phyloP scores from a whole-genome alignment of 2,113 vertebrate genomes.

The Xiphorhynchus elegans region DNA sequence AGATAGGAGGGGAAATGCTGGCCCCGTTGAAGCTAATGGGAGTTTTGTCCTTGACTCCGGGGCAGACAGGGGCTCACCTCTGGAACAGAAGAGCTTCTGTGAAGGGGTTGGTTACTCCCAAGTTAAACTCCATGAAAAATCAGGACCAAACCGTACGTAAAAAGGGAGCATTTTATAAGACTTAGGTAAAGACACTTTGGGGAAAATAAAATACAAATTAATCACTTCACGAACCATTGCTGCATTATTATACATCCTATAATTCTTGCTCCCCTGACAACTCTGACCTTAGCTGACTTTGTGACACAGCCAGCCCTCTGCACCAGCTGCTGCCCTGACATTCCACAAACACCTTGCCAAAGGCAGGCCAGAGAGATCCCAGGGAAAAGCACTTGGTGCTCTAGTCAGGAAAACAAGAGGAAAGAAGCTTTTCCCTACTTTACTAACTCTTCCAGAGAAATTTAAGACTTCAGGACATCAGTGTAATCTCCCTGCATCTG shows the following conservation, averaged over 20 bases:
- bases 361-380: not conserved
- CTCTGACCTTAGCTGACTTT: slow-evolving; percentile 54
- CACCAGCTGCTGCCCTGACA: not conserved
- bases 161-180: slow-evolving; percentile 39
- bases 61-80: not conserved
- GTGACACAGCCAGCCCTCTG: not conserved
- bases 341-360: not conserved
- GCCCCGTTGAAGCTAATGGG: not conserved
- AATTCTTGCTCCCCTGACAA: slow-evolving; percentile 49
- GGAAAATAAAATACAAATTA: slow-evolving; percentile 68
- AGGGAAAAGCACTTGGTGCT: not conserved
- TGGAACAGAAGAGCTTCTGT: not conserved
- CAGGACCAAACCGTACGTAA: not conserved
- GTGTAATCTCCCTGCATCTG: not conserved
- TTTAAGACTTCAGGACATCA: not conserved
- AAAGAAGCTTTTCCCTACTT: not conserved
- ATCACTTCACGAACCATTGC: slow-evolving; percentile 64
- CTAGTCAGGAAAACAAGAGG: not conserved
- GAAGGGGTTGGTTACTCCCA: slow-evolving; percentile 10
- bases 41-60: slow-evolving; percentile 17
- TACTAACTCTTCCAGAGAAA: not conserved
- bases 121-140: slow-evolving; percentile 33
- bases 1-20: not conserved
- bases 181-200: slow-evolving; percentile 46
- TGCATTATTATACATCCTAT: slow-evolving; percentile 46